Percentiles rank a stretch among this genome's conserved stretches.
These are phyloP conservation scores for Pimpla rufipes DNA, from an alignment of 2,888 invertebrate species.

Conservation along the genomic window DNA sequence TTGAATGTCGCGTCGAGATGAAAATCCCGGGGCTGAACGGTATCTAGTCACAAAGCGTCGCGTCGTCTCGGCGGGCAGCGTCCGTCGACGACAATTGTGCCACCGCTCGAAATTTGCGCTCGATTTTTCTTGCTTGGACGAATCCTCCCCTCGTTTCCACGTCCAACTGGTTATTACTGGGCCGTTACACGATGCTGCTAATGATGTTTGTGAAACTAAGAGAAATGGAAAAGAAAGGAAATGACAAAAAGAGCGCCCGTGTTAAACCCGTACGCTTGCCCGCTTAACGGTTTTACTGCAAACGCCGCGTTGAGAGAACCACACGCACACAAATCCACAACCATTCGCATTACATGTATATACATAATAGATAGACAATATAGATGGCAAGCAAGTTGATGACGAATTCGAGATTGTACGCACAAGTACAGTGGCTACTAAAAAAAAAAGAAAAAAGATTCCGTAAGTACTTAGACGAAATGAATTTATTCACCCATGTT, in stretches of 20 bases:
- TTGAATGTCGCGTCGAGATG: background rate
- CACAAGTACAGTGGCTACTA: conserved; percentile 74
- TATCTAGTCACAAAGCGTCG: conserved; percentile 62
- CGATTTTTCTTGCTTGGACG: conserved; percentile 21
- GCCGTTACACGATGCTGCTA: conserved; percentile 19
- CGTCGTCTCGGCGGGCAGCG: conserved; percentile 10
- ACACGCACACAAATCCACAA: conserved; percentile 21
- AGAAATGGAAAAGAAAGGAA: background rate
- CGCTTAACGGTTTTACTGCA: background rate
- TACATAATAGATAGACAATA: conserved; percentile 15
- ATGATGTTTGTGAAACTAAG: conserved; percentile 35
- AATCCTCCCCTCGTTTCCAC: conserved; percentile 8
- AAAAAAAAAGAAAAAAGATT: conserved; percentile 26
- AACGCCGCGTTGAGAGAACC: conserved; percentile 10
- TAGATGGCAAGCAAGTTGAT: conserved; percentile 3
- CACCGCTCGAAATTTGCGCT: conserved; percentile 31
- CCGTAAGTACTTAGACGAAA: conserved; percentile 54
- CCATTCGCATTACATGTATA: conserved; percentile 17
- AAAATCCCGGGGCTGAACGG: conserved; percentile 54
- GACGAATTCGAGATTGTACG: conserved; percentile 68
- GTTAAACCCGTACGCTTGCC: conserved; percentile 5
- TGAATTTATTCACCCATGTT: conserved; percentile 75
- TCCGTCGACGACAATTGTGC: conserved; percentile 35
- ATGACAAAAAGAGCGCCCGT: background rate
- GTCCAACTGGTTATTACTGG: conserved; percentile 20